Conservation (phyloP, 1,140 invertebrate genomes). For the Pseudomyrmex cubaensis region DNA sequence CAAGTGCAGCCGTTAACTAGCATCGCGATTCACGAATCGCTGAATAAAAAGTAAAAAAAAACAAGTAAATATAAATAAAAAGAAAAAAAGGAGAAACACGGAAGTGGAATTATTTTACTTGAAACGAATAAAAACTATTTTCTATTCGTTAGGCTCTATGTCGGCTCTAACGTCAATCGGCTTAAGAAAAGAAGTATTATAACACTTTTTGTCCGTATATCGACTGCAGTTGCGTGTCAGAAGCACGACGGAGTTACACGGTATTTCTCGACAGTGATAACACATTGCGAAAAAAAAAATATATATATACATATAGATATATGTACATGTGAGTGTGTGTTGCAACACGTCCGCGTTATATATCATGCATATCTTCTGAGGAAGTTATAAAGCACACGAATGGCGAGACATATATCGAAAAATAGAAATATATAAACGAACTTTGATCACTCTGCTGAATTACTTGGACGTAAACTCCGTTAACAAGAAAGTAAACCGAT, state of each 20-base stretch:
- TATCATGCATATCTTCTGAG: background rate
- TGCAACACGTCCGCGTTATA: background rate
- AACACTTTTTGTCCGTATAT: conserved; percentile 1
- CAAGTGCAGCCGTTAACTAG: conserved; percentile 21
- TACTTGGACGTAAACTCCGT: no score
- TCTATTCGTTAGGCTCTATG: conserved; percentile 53
- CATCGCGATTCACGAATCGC: background rate
- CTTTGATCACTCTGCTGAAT: no score
- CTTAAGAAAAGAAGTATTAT: background rate
- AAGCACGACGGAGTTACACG: background rate
- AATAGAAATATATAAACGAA: no score
- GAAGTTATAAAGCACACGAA: background rate
- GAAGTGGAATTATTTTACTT: conserved; percentile 68
- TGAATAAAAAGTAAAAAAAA: conserved; percentile 46
- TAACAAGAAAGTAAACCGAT: background rate
- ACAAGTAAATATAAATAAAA: background rate
- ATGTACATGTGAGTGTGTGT: no score
- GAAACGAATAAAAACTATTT: conserved; percentile 72
- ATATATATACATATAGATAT: background rate
- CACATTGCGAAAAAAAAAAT: background rate
- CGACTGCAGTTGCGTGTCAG: background rate
- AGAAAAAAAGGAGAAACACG: background rate
- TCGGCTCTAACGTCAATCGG: conserved; percentile 49
- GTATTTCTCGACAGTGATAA: background rate
- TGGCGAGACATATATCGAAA: background rate